Conservation (phyloP, 2,888 invertebrate genomes). For the Lordiphosa fenestrarum region DNA sequence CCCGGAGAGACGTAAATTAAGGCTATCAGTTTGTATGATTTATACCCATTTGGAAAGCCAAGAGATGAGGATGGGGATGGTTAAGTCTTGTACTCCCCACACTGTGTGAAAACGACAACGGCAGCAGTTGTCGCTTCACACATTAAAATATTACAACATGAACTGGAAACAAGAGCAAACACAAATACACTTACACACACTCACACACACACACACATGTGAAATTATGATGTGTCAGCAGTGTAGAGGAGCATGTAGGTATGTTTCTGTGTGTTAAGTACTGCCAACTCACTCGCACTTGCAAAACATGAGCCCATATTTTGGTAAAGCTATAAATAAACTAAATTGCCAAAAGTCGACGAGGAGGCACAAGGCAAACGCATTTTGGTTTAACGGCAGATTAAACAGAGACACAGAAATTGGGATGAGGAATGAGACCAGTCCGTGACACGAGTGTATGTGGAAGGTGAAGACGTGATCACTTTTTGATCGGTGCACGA, state of each 20-base stretch:
- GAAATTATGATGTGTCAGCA: conserved; percentile 69
- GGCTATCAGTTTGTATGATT: conserved; percentile 58
- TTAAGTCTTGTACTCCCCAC: too few species aligned
- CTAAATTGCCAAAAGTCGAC: conserved; percentile 64
- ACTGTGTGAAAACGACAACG: conserved; percentile 54
- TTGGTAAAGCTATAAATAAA: conserved; percentile 66
- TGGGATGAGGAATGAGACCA: conserved; percentile 23
- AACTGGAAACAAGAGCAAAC: conserved; percentile 66
- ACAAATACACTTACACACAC: conserved; percentile 16
- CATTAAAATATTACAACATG: conserved; percentile 74
- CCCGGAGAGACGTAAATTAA: conserved; percentile 48
- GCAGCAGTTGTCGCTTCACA: conserved; percentile 73
- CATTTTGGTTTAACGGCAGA: conserved; percentile 62
- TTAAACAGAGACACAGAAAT: conserved; percentile 47
- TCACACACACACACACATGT: conserved; percentile 15
- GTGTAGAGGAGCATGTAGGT: too few species aligned
- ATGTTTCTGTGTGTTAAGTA: conserved; percentile 22
- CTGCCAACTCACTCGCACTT: conserved; percentile 23
- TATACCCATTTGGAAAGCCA: conserved; percentile 31
- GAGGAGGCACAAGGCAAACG: conserved; percentile 23
- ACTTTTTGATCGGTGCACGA: too few species aligned
- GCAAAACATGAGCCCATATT: conserved; percentile 56
- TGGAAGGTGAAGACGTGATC: too few species aligned
- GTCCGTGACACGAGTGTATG: conserved; percentile 17
- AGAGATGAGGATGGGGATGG: too few species aligned